phyloP scores from a whole-genome alignment of 2,888 invertebrate genomes.

The Hirtodrosophila alboralis region DNA sequence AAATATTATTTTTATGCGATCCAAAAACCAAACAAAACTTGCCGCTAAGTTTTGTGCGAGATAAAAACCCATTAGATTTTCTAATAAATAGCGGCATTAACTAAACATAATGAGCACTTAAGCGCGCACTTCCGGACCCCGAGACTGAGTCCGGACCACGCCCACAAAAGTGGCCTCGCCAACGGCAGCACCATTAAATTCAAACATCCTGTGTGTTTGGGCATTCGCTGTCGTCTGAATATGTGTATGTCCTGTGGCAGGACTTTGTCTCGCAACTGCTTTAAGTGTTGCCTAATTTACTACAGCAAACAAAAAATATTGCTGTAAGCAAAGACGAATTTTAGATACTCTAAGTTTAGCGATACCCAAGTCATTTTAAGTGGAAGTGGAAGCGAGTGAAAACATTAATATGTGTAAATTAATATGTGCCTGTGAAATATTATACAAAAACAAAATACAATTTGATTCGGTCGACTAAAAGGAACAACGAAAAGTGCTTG shows the following conservation, averaged over 20 bases:
- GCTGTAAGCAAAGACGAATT: conserved; percentile 1
- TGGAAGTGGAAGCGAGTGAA: too few species aligned
- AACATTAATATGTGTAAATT: too few species aligned
- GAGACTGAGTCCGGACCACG: conserved; percentile 42
- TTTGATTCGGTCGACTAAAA: too few species aligned
- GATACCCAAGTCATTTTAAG: too few species aligned
- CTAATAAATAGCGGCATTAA: conserved; percentile 76
- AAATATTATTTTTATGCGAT: conserved; percentile 63
- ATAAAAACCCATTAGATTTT: conserved; percentile 74
- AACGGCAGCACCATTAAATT: conserved; percentile 60
- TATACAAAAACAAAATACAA: too few species aligned
- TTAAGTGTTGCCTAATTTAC: conserved; percentile 75
- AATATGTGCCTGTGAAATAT: too few species aligned
- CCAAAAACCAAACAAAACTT: conserved; percentile 38
- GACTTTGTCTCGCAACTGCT: conserved; percentile 49
- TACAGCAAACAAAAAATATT: conserved; percentile 45
- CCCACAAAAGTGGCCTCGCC: conserved; percentile 40
- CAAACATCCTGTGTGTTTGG: conserved; percentile 53
- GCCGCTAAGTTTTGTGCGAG: conserved; percentile 40
- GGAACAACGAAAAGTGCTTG: too few species aligned
- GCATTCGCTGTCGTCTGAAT: conserved; percentile 1
- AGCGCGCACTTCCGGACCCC: conserved; percentile 70
- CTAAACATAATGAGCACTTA: conserved; percentile 78
- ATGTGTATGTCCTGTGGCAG: conserved; percentile 38
- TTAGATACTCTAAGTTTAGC: conserved; percentile 24